Conservation (phyloP, 1,140 invertebrate genomes). For the Drosophila insularis region DNA sequence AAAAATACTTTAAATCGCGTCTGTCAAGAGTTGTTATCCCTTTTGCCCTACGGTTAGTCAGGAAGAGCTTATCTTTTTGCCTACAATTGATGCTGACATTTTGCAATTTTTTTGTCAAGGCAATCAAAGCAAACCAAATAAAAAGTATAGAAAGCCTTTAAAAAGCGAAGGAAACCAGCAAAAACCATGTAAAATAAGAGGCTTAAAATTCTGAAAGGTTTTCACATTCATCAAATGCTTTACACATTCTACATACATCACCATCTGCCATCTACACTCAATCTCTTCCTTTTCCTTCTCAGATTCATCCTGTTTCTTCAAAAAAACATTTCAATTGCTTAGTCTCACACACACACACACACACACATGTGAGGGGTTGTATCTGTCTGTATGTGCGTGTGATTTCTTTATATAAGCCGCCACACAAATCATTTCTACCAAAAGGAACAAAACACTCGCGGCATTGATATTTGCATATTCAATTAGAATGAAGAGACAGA, state of each 20-base stretch:
- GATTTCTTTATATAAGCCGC: constrained; percentile 7
- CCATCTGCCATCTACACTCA: too few species aligned
- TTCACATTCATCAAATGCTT: constrained; percentile 8
- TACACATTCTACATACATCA: not conserved
- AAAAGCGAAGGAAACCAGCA: not conserved
- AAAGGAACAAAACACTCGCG: not conserved
- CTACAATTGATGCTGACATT: constrained; percentile 17
- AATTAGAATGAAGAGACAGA: not conserved
- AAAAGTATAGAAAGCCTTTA: not conserved
- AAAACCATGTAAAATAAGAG: constrained; percentile 9
- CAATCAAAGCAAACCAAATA: not conserved
- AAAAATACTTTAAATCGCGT: constrained; percentile 10
- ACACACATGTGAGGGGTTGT: not conserved
- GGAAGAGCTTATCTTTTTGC: constrained; percentile 12
- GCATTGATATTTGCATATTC: constrained; percentile 4
- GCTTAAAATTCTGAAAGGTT: constrained; percentile 12
- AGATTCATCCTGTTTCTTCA: not conserved
- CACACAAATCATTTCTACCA: not conserved
- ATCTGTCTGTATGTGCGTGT: not conserved
- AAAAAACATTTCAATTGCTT: constrained; percentile 7
- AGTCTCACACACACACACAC: not conserved
- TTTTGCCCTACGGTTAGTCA: not conserved
- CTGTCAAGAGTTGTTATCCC: constrained; percentile 9
- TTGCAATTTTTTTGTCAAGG: constrained; percentile 7
- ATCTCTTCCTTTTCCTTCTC: not conserved